phyloP scores from a whole-genome alignment of 2,888 invertebrate genomes.

The Caenorhabditis becei region DNA sequence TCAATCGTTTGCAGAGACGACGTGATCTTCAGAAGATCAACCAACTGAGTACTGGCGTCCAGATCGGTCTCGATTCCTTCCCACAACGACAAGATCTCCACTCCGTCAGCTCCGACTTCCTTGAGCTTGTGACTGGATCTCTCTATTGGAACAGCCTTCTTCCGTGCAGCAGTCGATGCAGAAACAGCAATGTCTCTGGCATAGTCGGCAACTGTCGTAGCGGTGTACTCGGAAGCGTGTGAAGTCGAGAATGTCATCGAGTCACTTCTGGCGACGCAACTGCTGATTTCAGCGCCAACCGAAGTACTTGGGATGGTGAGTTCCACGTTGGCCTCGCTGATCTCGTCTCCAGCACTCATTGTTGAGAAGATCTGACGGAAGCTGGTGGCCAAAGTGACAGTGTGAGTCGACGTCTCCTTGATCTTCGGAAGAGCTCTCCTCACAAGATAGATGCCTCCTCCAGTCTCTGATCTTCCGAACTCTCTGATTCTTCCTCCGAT shows the following conservation, averaged over 20 bases:
- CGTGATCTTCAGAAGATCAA: slow-evolving; percentile 53
- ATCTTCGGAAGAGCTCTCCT: slow-evolving; percentile 63
- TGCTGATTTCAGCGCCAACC: slow-evolving; percentile 35
- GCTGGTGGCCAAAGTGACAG: slow-evolving; percentile 67
- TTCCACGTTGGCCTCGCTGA: slow-evolving; percentile 63
- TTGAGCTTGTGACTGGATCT: slow-evolving; percentile 48
- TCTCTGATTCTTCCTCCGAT: slow-evolving; percentile 60
- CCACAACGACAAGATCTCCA: slow-evolving; percentile 75
- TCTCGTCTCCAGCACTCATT: slow-evolving; percentile 63
- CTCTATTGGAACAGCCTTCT: slow-evolving; percentile 44
- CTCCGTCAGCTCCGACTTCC: slow-evolving; percentile 69
- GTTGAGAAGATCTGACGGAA: slow-evolving; percentile 67
- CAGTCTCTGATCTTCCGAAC: slow-evolving; percentile 57
- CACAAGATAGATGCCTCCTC: slow-evolving; percentile 67
- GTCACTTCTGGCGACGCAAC: slow-evolving; percentile 53
- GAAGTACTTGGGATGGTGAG: slow-evolving; percentile 55
- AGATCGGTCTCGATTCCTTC: slow-evolving; percentile 75
- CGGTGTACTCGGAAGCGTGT: slow-evolving; percentile 49
- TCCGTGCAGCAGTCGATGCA: slow-evolving; percentile 51
- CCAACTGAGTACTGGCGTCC: slow-evolving; percentile 70
- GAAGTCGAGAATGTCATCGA: slow-evolving; percentile 50
- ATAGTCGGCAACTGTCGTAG: slow-evolving; percentile 56
- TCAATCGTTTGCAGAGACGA: slow-evolving; percentile 70
- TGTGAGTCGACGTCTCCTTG: slow-evolving; percentile 68
- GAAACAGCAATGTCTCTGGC: slow-evolving; percentile 40